Base-by-base conservation (phyloP, 1,140 invertebrate species). In the Elymnias hypermnestra region DNA sequence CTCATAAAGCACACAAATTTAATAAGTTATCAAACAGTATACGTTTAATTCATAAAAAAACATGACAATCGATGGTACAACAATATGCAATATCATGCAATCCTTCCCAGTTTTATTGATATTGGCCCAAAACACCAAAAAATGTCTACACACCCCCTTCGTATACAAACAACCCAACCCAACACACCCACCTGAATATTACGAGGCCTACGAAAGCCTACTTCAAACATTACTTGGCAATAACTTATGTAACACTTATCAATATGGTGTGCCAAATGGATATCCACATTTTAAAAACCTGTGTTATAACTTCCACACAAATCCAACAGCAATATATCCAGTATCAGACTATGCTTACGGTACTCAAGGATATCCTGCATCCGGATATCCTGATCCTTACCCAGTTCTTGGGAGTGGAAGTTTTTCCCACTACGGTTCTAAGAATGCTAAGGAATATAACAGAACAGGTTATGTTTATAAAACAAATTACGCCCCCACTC, bases 41-140 rank as follows among this genome's bases (percentile, higher is more conserved):
- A 29, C 5, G 7, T 29, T 3, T 13, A 12, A 13, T 7, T 13
- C 5, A 13, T 7, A 29, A 29, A 31, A 31, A 31, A 52, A 44
- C 52, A 74, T 74, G 69, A 76, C 70, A 1, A 53, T 79, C 0
- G 60, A 46, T 6, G 67, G 63, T 5, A 61, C 53, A 6, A 76
- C 75, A 1, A 49, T 84, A 5, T 84, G 81, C 28, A 74, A 36
- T 40, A 38, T 84, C 2, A 70, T 82, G 1, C 77, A 84, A 31
- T 54, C 60, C 0, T 84, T 82, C 22, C 81, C 81, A 0, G 70
- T 82, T 1, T 40, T 84, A 1, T 18, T 84, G 5, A 84, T 84
- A 10, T 15, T 84, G 6, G 81, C 78, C 0, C 81, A 84, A 36
- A 82, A 79, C 13, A 45, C 64, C 6, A 62, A 79, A 2, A 74